Evolutionary conservation across 1,140 invertebrate genomes (phyloP), one percentile per base, ranked within the genome.

Genomic region (Acromyrmex echinatior): DNA sequence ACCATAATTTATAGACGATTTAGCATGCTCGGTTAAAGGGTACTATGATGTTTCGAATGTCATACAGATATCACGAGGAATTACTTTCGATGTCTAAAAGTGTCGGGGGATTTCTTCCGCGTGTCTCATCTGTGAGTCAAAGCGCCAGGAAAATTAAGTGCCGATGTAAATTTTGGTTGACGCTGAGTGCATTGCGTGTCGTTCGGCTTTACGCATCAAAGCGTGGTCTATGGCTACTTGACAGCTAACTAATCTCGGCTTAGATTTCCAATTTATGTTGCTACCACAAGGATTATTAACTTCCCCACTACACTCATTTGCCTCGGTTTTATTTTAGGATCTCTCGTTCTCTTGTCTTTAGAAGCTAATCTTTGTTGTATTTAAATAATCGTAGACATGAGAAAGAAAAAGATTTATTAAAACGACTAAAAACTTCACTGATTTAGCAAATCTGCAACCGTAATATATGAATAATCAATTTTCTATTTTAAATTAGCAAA

Each of bases 111-210:
- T 28, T 49, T 82, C 49, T 82, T 51, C 21, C 79, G 16, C 16
- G 35, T n/a, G 35, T 4, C 77, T 80, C 45, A 28, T 49, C 53
- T 31, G 28, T 58, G 51, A 28, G 79, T 73, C 51, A 82, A 60
- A 73, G 31, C 49, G 25, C 6, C 10, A 21, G 66, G 21, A 45
- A 35, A 45, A 68, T 81, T 77, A 81, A 81, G 35, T 73, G 53
- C 68, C 53, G 80, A 74, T 73, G 68, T 82, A 82, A 73, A 82
- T 82, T 82, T 74, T 21, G 66, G 35, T 45, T 45, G 79, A 82
- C 79, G 51, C 21, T 21, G 28, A 60, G 10, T 21, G 79, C 66
- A 45, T 60, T 63, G 63, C 28, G 18, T 7, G 14, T 66, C 25
- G 21, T 49, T 18, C n/a, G 25, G 21, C 18, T 82, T 82, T 60